These are phyloP conservation scores for Sminthurides aquaticus DNA, from an alignment of 2,888 invertebrate species.

Conservation along the genomic window DNA sequence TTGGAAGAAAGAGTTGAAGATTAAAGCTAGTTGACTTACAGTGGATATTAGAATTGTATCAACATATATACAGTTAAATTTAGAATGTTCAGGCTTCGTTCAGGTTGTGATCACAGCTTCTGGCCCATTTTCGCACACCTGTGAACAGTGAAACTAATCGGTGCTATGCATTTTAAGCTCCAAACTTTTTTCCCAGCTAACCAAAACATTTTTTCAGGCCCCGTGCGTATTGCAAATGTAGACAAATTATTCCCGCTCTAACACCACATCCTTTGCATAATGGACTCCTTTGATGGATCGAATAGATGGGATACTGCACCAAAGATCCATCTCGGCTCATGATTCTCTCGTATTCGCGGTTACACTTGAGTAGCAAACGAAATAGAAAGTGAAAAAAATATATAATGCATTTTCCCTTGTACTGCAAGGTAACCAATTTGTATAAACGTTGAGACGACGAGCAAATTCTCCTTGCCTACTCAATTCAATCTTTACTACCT, in stretches of 20 bases:
- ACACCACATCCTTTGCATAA: background rate
- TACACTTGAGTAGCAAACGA: background rate
- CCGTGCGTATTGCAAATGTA: too few relatives aligned
- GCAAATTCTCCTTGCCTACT: background rate
- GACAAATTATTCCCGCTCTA: background rate
- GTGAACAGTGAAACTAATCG: slow-evolving; percentile 23
- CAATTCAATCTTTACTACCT: too few relatives aligned
- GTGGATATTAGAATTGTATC: too few relatives aligned
- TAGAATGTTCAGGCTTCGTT: too few relatives aligned
- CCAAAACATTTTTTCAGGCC: too few relatives aligned
- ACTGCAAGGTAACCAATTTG: background rate
- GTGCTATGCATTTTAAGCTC: slow-evolving; percentile 18
- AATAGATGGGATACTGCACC: background rate
- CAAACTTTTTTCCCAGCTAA: slow-evolving; percentile 9
- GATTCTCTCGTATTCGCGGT: background rate
- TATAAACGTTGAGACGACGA: background rate
- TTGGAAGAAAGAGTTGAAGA: too few relatives aligned
- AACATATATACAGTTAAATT: too few relatives aligned
- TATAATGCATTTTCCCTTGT: too few relatives aligned
- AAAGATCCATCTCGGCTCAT: background rate
- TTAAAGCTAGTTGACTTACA: too few relatives aligned
- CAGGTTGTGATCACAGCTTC: background rate
- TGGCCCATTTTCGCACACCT: slow-evolving; percentile 21
- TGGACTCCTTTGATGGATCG: background rate
- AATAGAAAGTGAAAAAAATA: background rate